Conservation (phyloP, 2,113 vertebrate species). For the Piliocolobus tephrosceles region DNA sequence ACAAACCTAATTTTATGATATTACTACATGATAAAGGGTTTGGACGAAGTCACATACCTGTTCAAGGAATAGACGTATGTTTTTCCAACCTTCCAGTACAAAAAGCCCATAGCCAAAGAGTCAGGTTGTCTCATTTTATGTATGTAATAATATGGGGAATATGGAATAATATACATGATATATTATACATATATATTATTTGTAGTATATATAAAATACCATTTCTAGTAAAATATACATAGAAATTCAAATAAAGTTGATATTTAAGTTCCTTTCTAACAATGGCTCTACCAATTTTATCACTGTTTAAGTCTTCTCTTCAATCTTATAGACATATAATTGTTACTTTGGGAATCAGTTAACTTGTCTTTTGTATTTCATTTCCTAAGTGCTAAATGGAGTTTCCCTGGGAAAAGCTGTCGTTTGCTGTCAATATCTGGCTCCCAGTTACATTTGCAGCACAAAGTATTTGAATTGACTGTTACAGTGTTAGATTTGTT, state of each 20-base stretch:
- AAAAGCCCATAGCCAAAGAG: not conserved
- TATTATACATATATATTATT: not conserved
- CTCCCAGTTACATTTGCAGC: not conserved
- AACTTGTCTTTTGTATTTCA: not conserved
- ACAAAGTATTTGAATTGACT: constrained; percentile 35
- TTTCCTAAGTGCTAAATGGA: not conserved
- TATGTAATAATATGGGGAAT: not conserved
- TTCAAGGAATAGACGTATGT: accelerated
- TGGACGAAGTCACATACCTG: not conserved
- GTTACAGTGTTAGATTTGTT: not conserved
- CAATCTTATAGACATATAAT: not conserved
- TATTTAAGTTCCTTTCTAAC: not conserved
- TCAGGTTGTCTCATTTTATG: not conserved
- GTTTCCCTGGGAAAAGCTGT: not conserved
- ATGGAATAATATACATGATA: not conserved
- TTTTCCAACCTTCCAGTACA: not conserved
- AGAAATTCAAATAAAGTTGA: not conserved
- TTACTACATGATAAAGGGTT: not conserved
- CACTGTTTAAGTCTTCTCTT: not conserved
- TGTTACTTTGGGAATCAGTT: not conserved
- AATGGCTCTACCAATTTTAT: not conserved
- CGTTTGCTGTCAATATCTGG: not conserved
- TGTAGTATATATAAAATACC: not conserved
- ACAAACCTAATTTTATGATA: not conserved
- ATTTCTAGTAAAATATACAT: not conserved